Evolutionary conservation across 1,140 invertebrate genomes (phyloP).

Genomic region (Oryctes rhinoceros): DNA sequence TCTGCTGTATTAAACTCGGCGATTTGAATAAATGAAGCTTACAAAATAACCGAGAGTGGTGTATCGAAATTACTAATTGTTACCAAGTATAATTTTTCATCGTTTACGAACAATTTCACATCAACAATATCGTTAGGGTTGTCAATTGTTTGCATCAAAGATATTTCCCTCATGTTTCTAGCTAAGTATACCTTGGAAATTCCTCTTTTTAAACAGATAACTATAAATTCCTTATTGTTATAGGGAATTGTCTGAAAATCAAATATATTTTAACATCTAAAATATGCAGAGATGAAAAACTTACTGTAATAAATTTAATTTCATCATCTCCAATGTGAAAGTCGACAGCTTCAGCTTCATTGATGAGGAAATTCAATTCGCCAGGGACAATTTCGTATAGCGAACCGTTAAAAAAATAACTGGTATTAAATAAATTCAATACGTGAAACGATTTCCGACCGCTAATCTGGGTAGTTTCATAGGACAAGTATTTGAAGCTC

Average conservation of each 20-base stretch:
- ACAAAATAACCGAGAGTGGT: neutral
- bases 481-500: neutral
- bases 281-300: neutral
- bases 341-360: neutral
- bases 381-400: neutral
- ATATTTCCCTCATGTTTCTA: neutral
- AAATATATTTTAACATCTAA: neutral
- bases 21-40: neutral
- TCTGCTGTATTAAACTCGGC: neutral
- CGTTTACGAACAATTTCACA: conserved; percentile 46
- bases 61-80: conserved; percentile 39
- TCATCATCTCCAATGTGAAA: neutral
- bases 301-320: neutral
- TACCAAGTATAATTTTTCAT: conserved; percentile 47
- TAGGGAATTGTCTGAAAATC: neutral
- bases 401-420: neutral
- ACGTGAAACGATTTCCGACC: neutral
- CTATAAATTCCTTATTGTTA: neutral
- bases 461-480: neutral
- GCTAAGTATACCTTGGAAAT: neutral
- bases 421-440: neutral
- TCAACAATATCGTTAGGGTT: conserved; percentile 8
- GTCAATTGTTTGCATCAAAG: neutral
- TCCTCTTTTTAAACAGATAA: neutral
- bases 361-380: neutral